Evolutionary conservation across 2,113 vertebrate species (phyloP), one percentile per base, ranked within the genome.

Genomic region (Tympanuchus pallidicinctus): DNA sequence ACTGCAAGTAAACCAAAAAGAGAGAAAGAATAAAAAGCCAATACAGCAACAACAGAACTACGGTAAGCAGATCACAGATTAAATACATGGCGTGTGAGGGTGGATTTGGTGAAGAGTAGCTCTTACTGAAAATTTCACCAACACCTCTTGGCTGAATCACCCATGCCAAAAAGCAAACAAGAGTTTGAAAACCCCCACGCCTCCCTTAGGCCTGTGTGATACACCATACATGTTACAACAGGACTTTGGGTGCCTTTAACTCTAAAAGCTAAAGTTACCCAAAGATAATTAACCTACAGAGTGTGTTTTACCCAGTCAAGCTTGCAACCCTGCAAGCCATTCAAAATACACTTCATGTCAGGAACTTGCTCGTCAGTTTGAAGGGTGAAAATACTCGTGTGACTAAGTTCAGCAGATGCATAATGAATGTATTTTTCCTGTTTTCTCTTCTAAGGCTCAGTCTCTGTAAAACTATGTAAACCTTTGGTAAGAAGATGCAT

Each of bases 141-240:
- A 22, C 15, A 64, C 1, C 11, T 22, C 57, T 69, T 69, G 20
- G 27, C 48, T 10, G 21, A 83, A 50, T 4, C 15, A 2, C 8
- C 48, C 34, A 6, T 3, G 14, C 10, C 2, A 0, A 5, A 56
- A 60, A 79, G 25, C 30, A 74, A 17, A 6, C 47, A 57, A 9
- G 8, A 6, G 21, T 21, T 28, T 38, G 34, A 64, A 57, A 76
- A 16, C 20, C 5, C 47, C 27, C 47, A 8, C 42, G n/a, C 6
- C 7, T 36, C 66, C 43, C 30, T 25, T 5, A 18, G 30, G 42
- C 13, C 27, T 1, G 1, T 9, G 56, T 16, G 38, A 13, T 11
- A 16, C 0, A 0, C 36, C 8, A 1, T 30, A 8, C 8, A 2
- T 12, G 13, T 38, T 64, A 40, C 16, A 40, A 16, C 5, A 47